phyloP scores from a whole-genome alignment of 2,888 invertebrate species.

The Yponomeuta cagnagella region DNA sequence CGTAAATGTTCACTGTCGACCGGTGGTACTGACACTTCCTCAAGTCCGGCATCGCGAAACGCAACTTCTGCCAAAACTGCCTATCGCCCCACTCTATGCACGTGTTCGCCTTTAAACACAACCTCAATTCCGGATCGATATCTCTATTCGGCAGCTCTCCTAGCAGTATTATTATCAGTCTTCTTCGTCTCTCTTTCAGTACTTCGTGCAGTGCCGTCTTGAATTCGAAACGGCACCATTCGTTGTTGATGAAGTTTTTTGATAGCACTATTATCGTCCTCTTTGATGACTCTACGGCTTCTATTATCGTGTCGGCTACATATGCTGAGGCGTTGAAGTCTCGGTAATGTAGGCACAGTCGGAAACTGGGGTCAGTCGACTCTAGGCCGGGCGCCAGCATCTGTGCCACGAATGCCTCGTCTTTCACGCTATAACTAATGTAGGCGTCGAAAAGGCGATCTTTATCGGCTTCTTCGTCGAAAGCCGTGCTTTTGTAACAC shows the following conservation, averaged over 20 bases:
- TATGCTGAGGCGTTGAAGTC: constrained; percentile 92
- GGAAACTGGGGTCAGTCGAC: constrained; percentile 86
- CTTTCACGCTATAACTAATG: constrained; percentile 94
- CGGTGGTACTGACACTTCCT: constrained; percentile 79
- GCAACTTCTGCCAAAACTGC: constrained; percentile 97
- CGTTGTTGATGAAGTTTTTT: constrained; percentile 94
- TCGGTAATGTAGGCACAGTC: constrained; percentile 92
- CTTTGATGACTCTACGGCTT: constrained; percentile 93
- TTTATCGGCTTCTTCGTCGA: constrained; percentile 87
- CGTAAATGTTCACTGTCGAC: constrained; percentile 83
- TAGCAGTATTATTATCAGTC: constrained; percentile 91
- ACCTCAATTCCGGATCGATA: constrained; percentile 91
- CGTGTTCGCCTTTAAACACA: constrained; percentile 92
- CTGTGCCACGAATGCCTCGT: constrained; percentile 93
- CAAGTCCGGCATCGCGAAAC: constrained; percentile 91
- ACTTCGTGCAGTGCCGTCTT: constrained; percentile 94
- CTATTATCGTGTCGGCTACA: constrained; percentile 93
- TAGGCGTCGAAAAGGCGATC: constrained; percentile 96
- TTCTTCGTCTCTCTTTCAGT: constrained; percentile 88
- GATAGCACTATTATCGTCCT: constrained; percentile 93
- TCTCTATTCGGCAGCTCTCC: constrained; percentile 93
- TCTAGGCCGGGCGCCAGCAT: constrained; percentile 92
- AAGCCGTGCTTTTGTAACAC: constrained; percentile 88
- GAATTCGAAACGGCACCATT: constrained; percentile 97
- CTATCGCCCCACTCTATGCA: constrained; percentile 96